A percentile compares a stretch with the other conserved stretches of the same genome.
These are phyloP conservation scores for Zaprionus ornatus DNA, from an alignment of 1,140 invertebrate species.

Conservation along the genomic window DNA sequence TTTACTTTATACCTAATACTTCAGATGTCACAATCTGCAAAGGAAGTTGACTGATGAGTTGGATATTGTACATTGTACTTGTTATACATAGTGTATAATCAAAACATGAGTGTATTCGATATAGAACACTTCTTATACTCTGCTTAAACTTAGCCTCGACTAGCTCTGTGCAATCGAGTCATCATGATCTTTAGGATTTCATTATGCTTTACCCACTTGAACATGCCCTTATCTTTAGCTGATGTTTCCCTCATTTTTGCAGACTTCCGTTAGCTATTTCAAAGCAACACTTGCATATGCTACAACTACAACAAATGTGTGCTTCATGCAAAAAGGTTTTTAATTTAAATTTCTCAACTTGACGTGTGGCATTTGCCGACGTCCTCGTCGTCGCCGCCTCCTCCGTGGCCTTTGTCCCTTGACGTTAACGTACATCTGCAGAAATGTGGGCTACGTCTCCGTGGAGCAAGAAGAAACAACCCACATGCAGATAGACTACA, in stretches of 20 bases:
- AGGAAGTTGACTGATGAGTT: too few species aligned
- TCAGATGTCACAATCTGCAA: background rate
- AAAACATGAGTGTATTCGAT: too few species aligned
- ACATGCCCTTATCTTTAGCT: background rate
- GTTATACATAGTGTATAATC: too few species aligned
- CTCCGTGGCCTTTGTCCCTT: conserved; percentile 61
- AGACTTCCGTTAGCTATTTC: background rate
- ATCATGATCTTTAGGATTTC: background rate
- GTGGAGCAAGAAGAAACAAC: conserved; percentile 40
- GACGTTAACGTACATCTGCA: conserved; percentile 58
- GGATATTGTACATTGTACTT: too few species aligned
- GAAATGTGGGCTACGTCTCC: conserved; percentile 58
- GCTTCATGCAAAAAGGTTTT: conserved; percentile 79
- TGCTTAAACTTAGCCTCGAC: background rate
- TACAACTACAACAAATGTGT: conserved; percentile 32
- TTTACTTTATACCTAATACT: background rate
- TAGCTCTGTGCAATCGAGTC: background rate
- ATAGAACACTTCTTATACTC: background rate
- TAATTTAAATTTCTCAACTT: conserved; percentile 80
- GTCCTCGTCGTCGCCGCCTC: conserved; percentile 35
- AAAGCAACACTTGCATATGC: background rate
- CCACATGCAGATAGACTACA: conserved; percentile 46
- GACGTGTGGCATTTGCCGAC: conserved; percentile 77
- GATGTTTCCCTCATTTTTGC: background rate
- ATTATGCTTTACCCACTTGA: background rate